phyloP scores from a whole-genome alignment of 2,113 vertebrate species.

The Psittacus erithacus region DNA sequence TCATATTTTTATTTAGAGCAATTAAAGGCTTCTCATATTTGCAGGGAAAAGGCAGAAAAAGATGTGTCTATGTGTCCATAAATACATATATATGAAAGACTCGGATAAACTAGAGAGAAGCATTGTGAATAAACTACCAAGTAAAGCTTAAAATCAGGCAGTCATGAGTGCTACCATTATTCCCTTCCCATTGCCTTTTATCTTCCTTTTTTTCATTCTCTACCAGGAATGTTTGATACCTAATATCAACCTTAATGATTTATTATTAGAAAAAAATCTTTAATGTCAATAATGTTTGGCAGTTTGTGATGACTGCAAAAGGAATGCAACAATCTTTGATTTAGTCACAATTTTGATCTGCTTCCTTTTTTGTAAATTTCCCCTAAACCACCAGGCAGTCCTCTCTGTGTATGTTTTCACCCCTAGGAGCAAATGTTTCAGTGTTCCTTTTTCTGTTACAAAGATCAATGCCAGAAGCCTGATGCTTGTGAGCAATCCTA shows the following conservation, averaged over 20 bases:
- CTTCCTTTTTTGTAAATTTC: not conserved
- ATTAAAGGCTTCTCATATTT: not conserved
- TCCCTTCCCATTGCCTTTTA: not conserved
- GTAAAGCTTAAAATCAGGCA: not conserved
- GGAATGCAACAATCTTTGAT: not conserved
- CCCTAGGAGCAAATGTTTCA: not conserved
- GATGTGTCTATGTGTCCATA: not conserved
- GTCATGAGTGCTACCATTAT: not conserved
- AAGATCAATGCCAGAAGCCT: constrained; percentile 43
- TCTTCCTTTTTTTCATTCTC: not conserved
- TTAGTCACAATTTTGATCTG: not conserved
- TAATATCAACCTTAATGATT: not conserved
- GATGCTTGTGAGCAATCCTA: constrained; percentile 38
- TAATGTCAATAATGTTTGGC: not conserved
- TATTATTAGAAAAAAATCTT: not conserved
- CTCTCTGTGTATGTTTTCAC: constrained; percentile 10
- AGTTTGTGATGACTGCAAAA: not conserved
- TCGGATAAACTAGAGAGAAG: not conserved
- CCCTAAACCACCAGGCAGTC: not conserved
- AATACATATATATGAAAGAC: not conserved
- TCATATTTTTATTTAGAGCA: not conserved
- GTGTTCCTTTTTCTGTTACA: constrained; percentile 23
- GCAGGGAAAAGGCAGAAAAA: not conserved
- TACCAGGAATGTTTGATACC: not conserved
- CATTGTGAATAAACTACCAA: not conserved